These are phyloP conservation scores for Trimorus sp. DNA, from an alignment of 2,888 invertebrate genomes.

Conservation along the genomic window DNA sequence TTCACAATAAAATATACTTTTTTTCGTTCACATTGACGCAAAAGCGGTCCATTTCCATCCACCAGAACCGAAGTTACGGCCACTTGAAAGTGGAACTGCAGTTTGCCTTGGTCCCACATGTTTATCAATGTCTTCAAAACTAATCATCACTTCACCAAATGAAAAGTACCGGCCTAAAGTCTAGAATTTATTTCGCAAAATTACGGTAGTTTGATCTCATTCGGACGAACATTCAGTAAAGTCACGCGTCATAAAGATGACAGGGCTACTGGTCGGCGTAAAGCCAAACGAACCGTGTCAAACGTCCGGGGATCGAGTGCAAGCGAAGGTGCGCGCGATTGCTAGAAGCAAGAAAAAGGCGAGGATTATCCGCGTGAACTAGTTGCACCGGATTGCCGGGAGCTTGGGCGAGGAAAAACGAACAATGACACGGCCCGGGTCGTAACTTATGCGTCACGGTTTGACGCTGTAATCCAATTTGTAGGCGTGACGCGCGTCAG, in stretches of 20 bases:
- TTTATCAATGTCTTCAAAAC: no score
- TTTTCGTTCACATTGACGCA: no score
- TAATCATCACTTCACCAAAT: no score
- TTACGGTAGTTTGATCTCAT: no score
- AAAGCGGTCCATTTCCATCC: no score
- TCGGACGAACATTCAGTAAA: no score
- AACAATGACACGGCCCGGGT: conserved; percentile 18
- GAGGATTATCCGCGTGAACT: conserved; percentile 9
- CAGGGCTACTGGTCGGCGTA: conserved; percentile 40
- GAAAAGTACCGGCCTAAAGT: no score
- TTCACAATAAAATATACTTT: no score
- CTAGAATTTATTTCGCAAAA: no score
- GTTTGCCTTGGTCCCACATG: no score
- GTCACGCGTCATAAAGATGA: background rate
- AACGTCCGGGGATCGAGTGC: conserved; percentile 40
- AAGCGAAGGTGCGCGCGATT: conserved; percentile 13
- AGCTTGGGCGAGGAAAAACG: conserved; percentile 27
- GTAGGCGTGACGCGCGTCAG: conserved; percentile 35
- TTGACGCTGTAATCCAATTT: conserved; percentile 54
- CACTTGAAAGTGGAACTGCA: no score
- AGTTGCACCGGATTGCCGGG: conserved; percentile 23
- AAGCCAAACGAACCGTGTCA: conserved; percentile 38
- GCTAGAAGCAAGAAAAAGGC: conserved; percentile 7
- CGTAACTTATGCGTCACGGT: conserved; percentile 35
- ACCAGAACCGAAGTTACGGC: no score